Base-by-base conservation (phyloP, 2,888 invertebrate genomes). In the Orthosia gothica region DNA sequence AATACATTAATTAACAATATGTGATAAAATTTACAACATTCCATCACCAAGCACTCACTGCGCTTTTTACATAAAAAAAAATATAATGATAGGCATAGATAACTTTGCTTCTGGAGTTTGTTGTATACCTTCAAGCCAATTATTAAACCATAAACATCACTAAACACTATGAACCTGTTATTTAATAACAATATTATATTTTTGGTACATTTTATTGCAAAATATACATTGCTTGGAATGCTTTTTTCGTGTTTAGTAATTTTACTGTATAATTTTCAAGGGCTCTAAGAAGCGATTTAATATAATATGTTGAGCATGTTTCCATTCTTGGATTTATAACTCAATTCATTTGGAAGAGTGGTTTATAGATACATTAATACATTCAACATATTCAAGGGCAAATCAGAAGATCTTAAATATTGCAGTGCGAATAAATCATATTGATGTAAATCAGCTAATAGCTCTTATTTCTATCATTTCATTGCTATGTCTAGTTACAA, bases 21-120 rank as follows among this genome's bases (percentile, higher is more conserved):
- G 91, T 92, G 91, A 92, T 92, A 92, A 92, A 92, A 93, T 93
- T 91, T 93, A 93, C 91, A 95, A 94, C 93, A 92, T 89, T 94
- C 95, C 94, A 87, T 92, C 94, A 95, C 94, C 94, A 88, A 89
- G 89, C 90, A 84, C 75, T 65, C 79, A 16, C 50, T 75, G 75
- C 76, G 81, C 87, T 85, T 79, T 79, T 75, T 76, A 84, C 65
- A 79, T 75, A 40, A 45, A 79, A 77, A 26, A 68, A 79, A 81
- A 74, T 63, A 78, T 75, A 69, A 73, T 69, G 81, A 75, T 82
- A 70, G 86, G 74, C 67, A 82, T 78, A 73, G 63, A 79, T 77
- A 62, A 75, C 58, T 74, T 74, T 75, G 63, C 62, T 72, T 75
- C 40, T 81, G 66, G n/a, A 77, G 62, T 54, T 72, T 62, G 75